Base-by-base conservation (phyloP, 2,888 invertebrate species). In the Hylaea fasciaria region DNA sequence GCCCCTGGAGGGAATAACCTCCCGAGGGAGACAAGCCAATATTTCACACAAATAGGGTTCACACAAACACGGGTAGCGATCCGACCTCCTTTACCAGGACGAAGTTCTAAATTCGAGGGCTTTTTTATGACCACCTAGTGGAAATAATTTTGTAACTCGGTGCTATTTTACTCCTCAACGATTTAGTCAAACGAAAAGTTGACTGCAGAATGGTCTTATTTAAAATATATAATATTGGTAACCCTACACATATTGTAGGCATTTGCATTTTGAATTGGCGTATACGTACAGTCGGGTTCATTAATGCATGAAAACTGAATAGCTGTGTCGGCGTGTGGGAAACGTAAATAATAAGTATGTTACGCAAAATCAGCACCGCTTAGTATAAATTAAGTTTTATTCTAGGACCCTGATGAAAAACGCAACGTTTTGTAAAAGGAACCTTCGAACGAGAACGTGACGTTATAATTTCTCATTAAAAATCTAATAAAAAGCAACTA, bases 11-110 rank as follows among this genome's bases (percentile, higher is more conserved):
- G 49, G 48, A 58, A 64, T 60, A 63, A 65, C 58, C 64, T 63
- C 65, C 67, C 65, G 16, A 57, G 67, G 60, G 67, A 43, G 61
- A 52, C 46, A 59, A 64, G 56, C 65, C 60, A 65, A 69, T 67
- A 65, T 67, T 63, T 69, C 64, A 67, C 67, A 45, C 56, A 16
- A 47, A 57, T 56, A 59, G 49, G 62, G 54, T 13, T 48, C 52
- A 29, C 39, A 39, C 22, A 12, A n/a, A 39, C 39, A 12, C 22
- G 22, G 22, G 5, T 22, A 22, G 22, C 22, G 5, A 22, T 22
- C 22, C 22, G 5, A 3, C n/a, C 39, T 35, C 11, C 9, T 35
- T 35, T 9, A 22, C 22, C 22, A 22, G 22, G 22, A 22, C 22
- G 5, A 22, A 22, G 22, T 22, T n/a, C n/a, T n/a, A n/a, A n/a